A percentile compares a stretch with the other conserved stretches of the same genome.
Evolutionary conservation across 2,888 invertebrate genomes (phyloP).

Genomic region (Oasisia sp.): DNA sequence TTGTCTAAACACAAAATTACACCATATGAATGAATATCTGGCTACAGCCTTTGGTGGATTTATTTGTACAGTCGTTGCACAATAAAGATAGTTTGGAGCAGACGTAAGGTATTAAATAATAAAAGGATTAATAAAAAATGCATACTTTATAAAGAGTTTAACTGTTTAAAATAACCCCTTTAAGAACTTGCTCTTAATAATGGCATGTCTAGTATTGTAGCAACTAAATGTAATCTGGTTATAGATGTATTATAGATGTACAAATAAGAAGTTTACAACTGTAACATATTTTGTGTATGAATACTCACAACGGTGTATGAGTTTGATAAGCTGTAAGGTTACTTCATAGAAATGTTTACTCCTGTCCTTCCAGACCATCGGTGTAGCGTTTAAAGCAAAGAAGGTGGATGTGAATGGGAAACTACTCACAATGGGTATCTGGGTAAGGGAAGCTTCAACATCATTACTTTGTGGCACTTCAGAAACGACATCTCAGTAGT

Average conservation of each 20-base stretch:
- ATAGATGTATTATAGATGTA: background rate
- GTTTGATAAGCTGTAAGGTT: background rate
- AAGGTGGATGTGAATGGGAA: constrained; percentile 70
- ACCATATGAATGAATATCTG: no score
- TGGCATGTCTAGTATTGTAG: no score
- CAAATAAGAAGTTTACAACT: background rate
- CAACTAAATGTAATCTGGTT: background rate
- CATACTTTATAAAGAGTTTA: no score
- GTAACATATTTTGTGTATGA: background rate
- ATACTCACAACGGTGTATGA: background rate
- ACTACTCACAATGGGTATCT: constrained; percentile 74
- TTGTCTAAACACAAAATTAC: no score
- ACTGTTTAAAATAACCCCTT: no score
- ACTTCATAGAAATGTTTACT: background rate
- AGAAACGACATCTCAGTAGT: background rate
- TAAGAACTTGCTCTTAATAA: no score
- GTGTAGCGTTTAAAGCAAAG: constrained; percentile 77
- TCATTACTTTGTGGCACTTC: background rate
- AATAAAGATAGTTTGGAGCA: no score
- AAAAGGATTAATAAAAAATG: no score
- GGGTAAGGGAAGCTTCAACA: constrained; percentile 65
- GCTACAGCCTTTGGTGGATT: no score
- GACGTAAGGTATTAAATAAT: no score
- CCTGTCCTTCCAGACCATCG: constrained; percentile 73
- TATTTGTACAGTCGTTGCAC: no score